Evolutionary conservation across 2,888 invertebrate species (phyloP).

Genomic region (Leucania comma): DNA sequence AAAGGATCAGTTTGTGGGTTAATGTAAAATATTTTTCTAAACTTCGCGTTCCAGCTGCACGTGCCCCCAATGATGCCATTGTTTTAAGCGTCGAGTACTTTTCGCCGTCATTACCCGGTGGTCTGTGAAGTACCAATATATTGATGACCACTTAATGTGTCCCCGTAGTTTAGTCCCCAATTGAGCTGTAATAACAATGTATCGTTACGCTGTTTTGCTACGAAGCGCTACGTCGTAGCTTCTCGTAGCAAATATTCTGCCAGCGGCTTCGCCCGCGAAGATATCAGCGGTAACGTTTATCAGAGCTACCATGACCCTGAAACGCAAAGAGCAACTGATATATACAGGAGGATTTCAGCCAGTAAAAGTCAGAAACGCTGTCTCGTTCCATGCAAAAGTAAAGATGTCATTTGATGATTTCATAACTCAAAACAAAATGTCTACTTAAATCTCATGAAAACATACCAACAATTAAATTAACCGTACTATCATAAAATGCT

Average conservation of each 20-base stretch:
- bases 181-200: constrained; percentile 10
- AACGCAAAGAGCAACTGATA: too few relatives aligned
- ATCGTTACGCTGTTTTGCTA: constrained; percentile 19
- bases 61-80: constrained; percentile 84
- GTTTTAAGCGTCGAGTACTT: constrained; percentile 67
- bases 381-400: too few relatives aligned
- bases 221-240: constrained; percentile 46
- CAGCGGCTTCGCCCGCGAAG: too few relatives aligned
- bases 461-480: too few relatives aligned
- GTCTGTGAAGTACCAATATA: constrained; percentile 78
- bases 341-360: too few relatives aligned
- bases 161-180: constrained; percentile 48
- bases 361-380: too few relatives aligned
- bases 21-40: background rate
- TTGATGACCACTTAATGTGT: constrained; percentile 83
- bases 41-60: constrained; percentile 80
- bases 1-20: background rate
- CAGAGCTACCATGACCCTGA: too few relatives aligned
- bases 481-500: background rate
- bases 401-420: too few relatives aligned
- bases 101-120: constrained; percentile 72
- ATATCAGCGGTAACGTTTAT: too few relatives aligned
- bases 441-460: background rate
- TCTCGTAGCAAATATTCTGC: constrained; percentile 14
- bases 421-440: too few relatives aligned